Evolutionary conservation across 2,888 invertebrate genomes (phyloP).

Genomic region (Stenodema calcarata): DNA sequence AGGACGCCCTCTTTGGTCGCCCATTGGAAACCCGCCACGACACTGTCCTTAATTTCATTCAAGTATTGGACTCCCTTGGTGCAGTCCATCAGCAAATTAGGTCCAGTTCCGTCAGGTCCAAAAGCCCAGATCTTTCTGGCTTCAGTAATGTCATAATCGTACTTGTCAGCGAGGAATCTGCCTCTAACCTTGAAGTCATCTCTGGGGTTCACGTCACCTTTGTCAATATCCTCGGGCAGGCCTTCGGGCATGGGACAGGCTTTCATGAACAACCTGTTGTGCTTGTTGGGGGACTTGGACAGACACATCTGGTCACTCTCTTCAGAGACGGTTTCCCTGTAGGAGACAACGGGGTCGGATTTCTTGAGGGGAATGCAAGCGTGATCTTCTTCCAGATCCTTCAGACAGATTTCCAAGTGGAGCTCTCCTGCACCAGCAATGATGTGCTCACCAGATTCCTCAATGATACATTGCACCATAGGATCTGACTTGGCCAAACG

Average conservation of each 20-base stretch:
- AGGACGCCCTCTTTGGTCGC: slow-evolving; percentile 99
- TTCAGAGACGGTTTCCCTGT: slow-evolving; percentile 95
- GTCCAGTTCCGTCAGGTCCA: slow-evolving; percentile 98
- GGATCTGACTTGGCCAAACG: slow-evolving; percentile 99
- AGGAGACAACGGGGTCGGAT: slow-evolving; percentile 98
- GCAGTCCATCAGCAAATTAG: slow-evolving; percentile 96
- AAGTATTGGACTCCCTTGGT: slow-evolving; percentile 99
- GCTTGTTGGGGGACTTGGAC: slow-evolving; percentile 99
- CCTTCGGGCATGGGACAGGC: slow-evolving; percentile 96
- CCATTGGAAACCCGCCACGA: slow-evolving; percentile 99
- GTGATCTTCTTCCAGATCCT: slow-evolving; percentile 98
- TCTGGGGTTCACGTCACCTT: slow-evolving; percentile 91
- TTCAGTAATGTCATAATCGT: slow-evolving; percentile 96
- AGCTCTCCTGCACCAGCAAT: slow-evolving; percentile 99
- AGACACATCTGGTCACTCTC: slow-evolving; percentile 95
- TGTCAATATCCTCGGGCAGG: slow-evolving; percentile 95
- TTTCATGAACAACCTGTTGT: slow-evolving; percentile 97
- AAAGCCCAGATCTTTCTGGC: slow-evolving; percentile 99
- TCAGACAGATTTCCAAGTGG: slow-evolving; percentile 99
- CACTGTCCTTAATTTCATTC: slow-evolving; percentile 99
- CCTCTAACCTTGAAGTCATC: slow-evolving; percentile 98
- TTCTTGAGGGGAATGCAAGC: slow-evolving; percentile 99
- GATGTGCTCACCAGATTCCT: slow-evolving; percentile 99
- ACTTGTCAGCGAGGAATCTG: slow-evolving; percentile 92
- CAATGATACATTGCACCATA: slow-evolving; percentile 99